Conservation (phyloP, 2,888 invertebrate species). For the Raillietiella orientalis region DNA sequence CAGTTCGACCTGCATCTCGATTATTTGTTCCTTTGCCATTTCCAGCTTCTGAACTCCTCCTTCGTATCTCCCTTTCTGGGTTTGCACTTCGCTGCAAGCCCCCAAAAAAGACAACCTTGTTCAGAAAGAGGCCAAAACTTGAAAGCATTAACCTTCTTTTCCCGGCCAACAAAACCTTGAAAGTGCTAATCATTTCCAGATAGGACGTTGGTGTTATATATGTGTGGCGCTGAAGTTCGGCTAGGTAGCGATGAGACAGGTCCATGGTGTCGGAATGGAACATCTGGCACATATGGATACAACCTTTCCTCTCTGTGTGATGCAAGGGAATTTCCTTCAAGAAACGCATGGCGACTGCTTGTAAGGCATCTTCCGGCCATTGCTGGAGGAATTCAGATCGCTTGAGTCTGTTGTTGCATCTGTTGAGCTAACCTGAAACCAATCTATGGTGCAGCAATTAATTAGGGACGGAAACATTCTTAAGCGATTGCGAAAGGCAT, state of each 20-base stretch:
- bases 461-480: constrained; percentile 64
- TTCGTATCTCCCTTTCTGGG: constrained; percentile 13
- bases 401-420: too few species aligned
- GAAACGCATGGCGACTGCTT: constrained; percentile 41
- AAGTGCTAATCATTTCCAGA: constrained; percentile 62
- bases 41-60: constrained; percentile 15
- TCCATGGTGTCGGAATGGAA: constrained; percentile 54
- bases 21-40: constrained; percentile 13
- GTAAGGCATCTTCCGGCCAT: constrained; percentile 73
- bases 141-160: constrained; percentile 38
- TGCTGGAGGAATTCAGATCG: too few species aligned
- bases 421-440: constrained; percentile 78
- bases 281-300: constrained; percentile 58
- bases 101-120: constrained; percentile 2
- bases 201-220: constrained; percentile 85
- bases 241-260: constrained; percentile 18
- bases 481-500: constrained; percentile 41
- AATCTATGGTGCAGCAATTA: constrained; percentile 82
- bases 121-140: constrained; percentile 3
- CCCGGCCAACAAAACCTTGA: constrained; percentile 36
- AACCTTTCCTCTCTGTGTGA: constrained; percentile 27
- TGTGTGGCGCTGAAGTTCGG: constrained; percentile 19
- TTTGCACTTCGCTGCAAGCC: constrained; percentile 12
- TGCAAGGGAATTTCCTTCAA: constrained; percentile 34
- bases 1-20: constrained; percentile 14